Evolutionary conservation across 2,888 invertebrate species (phyloP), one percentile per base, ranked within the genome.

Genomic region (Perizoma flavofasciatum): DNA sequence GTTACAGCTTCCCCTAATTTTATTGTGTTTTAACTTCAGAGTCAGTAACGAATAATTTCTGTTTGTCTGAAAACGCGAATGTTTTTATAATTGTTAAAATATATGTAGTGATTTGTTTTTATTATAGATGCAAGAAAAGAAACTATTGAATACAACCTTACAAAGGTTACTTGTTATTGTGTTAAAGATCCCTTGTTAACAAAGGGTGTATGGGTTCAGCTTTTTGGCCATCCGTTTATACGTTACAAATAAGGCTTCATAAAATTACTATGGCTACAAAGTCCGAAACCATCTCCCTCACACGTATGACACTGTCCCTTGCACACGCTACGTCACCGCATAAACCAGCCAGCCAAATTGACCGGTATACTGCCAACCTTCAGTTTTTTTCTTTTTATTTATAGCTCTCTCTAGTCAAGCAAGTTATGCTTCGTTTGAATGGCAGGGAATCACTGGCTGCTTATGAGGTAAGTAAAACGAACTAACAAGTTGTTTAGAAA

Each of bases 341-440:
- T 86, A 86, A 89, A 89, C 89, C 88, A 90, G 87, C 88, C 89
- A 90, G 86, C 89, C 92, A 88, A 62, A 90, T 90, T 91, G 91
- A 90, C 92, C 92, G 87, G 91, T 89, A 88, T 88, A 89, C 86
- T 82, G 89, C 84, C 90, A 92, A 89, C 91, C 91, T 92, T 91
- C 91, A 90, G 90, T 91, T 91, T 90, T 37, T 68, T 91, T 89
- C 82, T 87, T 89, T 91, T 90, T n/a, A 89, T 90, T 90, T 91
- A 87, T 89, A 89, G 88, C 89, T 89, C 85, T 89, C 89, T 89
- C 80, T 81, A 86, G 77, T 82, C 85, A 83, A 81, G 83, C 85
- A 89, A 90, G 89, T 89, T 88, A 84, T 86, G 92, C 86, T 70
- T 65, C 78, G 78, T 88, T 90, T 71, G 70, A 69, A 77, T 63